Percentiles rank a stretch among this genome's conserved stretches.
Evolutionary conservation across 2,797 vertebrate species (phyloP).

Genomic region (Prionace glauca): DNA sequence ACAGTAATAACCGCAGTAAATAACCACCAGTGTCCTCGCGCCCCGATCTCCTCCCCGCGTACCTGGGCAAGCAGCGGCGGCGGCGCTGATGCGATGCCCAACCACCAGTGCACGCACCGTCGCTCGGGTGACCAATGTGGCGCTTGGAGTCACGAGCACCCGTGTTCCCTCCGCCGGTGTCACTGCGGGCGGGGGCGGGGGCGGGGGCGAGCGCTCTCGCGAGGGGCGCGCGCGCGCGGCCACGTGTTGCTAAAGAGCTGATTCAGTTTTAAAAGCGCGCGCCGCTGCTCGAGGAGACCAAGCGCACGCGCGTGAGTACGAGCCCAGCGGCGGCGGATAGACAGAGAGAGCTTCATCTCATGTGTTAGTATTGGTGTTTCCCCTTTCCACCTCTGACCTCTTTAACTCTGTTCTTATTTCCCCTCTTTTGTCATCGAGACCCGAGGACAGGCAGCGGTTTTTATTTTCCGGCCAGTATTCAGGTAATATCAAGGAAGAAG

Average conservation of each 20-base stretch:
- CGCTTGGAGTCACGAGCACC: background rate
- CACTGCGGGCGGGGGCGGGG: background rate
- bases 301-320: background rate
- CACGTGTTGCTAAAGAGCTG: slow-evolving; percentile 8
- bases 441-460: background rate
- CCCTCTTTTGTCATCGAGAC: background rate
- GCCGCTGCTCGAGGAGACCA: background rate
- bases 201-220: background rate
- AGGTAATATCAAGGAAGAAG: background rate
- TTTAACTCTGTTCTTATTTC: background rate
- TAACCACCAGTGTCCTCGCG: background rate
- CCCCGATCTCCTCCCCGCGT: background rate
- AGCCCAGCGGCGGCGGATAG: background rate
- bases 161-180: background rate
- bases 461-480: background rate
- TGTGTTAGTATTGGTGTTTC: background rate
- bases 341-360: background rate
- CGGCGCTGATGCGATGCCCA: background rate
- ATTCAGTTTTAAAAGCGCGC: background rate
- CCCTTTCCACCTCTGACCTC: too few species aligned
- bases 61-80: background rate
- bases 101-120: background rate
- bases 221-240: background rate
- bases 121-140: background rate
- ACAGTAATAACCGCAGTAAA: background rate